These are phyloP conservation scores for Toxonevra muliebris DNA, from an alignment of 2,888 invertebrate species.

Conservation along the genomic window DNA sequence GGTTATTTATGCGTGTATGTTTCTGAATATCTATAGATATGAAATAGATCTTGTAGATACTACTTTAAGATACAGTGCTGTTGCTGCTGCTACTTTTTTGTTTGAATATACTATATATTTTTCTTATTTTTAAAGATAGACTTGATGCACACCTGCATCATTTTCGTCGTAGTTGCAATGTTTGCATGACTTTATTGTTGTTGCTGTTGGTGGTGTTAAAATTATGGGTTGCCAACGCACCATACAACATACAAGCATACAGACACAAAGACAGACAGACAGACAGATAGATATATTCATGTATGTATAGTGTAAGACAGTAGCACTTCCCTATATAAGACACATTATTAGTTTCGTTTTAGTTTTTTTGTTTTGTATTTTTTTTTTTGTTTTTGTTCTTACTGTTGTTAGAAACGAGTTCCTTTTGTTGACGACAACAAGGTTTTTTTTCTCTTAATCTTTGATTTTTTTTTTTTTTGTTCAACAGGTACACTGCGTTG, in stretches of 20 bases:
- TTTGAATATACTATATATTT: background rate
- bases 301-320: constrained; percentile 27
- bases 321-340: constrained; percentile 30
- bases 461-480: too few species aligned
- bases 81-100: background rate
- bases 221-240: constrained; percentile 7
- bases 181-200: background rate
- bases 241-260: constrained; percentile 15
- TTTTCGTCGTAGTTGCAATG: background rate
- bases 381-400: too few species aligned
- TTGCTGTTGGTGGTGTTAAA: background rate
- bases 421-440: too few species aligned
- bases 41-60: constrained; percentile 2
- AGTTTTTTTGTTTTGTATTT: too few species aligned
- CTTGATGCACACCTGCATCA: constrained; percentile 1
- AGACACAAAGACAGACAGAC: constrained; percentile 41
- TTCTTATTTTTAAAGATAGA: background rate
- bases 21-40: background rate
- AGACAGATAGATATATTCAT: background rate
- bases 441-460: too few species aligned
- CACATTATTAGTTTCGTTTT: constrained; percentile 29
- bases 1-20: too few species aligned
- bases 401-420: too few species aligned
- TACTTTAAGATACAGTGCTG: background rate
- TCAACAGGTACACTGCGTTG: too few species aligned